Evolutionary conservation across 2,113 vertebrate species (phyloP).

Genomic region (Bambusicola thoracicus): DNA sequence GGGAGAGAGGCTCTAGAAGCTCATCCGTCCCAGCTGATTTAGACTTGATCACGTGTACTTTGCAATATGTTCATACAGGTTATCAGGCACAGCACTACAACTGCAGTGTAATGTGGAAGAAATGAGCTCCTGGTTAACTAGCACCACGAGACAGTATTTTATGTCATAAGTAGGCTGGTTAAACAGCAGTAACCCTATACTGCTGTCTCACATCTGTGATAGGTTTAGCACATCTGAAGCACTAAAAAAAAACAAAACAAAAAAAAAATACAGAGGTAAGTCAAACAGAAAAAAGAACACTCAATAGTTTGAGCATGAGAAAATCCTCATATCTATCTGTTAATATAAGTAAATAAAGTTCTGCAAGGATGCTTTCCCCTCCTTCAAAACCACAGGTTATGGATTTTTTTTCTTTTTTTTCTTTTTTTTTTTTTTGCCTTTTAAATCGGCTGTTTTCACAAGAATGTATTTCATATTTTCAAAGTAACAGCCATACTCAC

Average conservation of each 20-base stretch:
- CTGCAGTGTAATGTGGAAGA: accelerated
- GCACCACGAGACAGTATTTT: not conserved
- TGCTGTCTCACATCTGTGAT: not conserved
- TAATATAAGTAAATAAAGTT: not conserved
- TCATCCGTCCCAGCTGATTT: not conserved
- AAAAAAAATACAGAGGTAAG: not conserved
- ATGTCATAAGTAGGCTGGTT: not conserved
- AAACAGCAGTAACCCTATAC: not conserved
- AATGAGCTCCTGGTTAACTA: not conserved
- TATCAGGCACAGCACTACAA: not conserved
- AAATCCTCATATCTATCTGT: not conserved
- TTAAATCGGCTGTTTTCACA: not conserved
- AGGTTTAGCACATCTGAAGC: not conserved
- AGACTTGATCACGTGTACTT: not conserved
- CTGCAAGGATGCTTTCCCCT: not conserved
- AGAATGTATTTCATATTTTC: not conserved
- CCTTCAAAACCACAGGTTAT: not conserved
- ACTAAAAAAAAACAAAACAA: not conserved
- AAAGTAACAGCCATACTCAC: not conserved
- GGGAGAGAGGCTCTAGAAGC: not conserved
- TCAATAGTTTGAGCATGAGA: not conserved
- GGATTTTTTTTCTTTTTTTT: not conserved
- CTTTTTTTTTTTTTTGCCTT: not conserved
- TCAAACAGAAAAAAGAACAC: not conserved
- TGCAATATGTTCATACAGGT: not conserved